Evolutionary conservation across 2,113 vertebrate genomes (phyloP), one percentile per base, ranked within the genome.

Genomic region (Aphelocoma coerulescens): DNA sequence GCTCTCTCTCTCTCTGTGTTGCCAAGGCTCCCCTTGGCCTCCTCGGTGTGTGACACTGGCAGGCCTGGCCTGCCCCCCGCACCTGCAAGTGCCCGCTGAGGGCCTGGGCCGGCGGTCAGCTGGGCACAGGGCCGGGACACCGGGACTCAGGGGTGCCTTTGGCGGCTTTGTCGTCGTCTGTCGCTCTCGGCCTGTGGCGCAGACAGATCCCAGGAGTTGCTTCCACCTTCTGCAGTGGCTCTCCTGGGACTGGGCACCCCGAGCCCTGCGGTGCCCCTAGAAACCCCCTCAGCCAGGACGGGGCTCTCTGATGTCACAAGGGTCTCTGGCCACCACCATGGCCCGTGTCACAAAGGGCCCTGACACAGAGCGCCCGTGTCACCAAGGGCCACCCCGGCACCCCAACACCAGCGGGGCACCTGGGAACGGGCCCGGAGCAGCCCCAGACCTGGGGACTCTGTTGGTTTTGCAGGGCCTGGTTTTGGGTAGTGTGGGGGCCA

Each of bases 221-320:
- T 57, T 27, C 30, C 4, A 55, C 7, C 22, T 27, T 6, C 23
- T 2, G 0, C 30, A 20, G 7, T 9, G 23, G 9, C 30, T n/a
- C n/a, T 57, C 65, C 44, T 67, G 65, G 65, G 44, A 27, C 49
- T 51, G 49, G 49, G 49, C 49, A 51, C 13, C 49, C 49, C 3
- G 24, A 24, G 49, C 49, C 16, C 21, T 54, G 49, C 1, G 6
- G 15, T 39, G 67, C 10, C 14, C n/a, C 48, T 22, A 18, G 15
- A 18, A 41, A 33, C 39, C 37, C n/a, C 37, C 51, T 73, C 52
- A 57, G 39, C 23, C 52, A 73, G 49, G 49, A 15, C 8, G 23
- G n/a, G 14, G 19, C n/a, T 73, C 26, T 10, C 14, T 75, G 41
- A 46, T 46, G 19, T 59, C 55, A 35, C 33, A 37, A 37, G 7